Base-by-base conservation (phyloP, 2,113 vertebrate genomes). In the Leptocoma aspasia region DNA sequence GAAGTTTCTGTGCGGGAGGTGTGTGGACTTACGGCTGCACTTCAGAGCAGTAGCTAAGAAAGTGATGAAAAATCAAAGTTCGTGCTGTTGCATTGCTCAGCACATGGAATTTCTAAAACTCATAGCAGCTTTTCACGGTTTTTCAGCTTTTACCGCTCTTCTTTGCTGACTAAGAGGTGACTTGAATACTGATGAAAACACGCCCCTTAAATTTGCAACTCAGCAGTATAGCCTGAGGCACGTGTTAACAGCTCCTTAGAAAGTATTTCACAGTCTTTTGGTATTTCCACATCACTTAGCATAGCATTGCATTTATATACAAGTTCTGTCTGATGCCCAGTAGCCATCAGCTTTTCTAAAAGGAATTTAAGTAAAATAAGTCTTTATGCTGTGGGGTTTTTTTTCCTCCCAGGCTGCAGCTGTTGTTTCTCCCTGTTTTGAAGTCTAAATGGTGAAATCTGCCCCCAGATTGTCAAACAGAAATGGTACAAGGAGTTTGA, bases 231-330 rank as follows among this genome's bases (percentile, higher is more conserved):
- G 94, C 96, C 94, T 79, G 28, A 73, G 95, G 92, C 86, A 82
- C 49, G 21, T 7, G 56, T 56, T 94, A 95, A 84, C 89, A 86
- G 42, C 56, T 84, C 83, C 49, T 78, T 91, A 82, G 60, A 93
- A 95, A 92, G 92, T 94, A 91, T 73, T 95, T 92, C 86, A 66
- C 8, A 47, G 83, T 91, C 92, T 57, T 84, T 66, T 47, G 27
- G 60, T 70, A 66, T 94, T 95, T 93, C 92, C 83, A 89, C 86
- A 82, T 92, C 81, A 41, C 69, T 96, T 96, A 75, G 39, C 80
- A 78, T 71, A 68, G 52, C n/a, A 31, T 50, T 83, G 75, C 75
- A 61, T 84, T 94, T 85, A 76, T 60, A 75, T 44, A 66, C 30
- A 65, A 64, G 54, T 89, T 88, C 65, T 94, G 75, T 83, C 64